A percentile compares a stretch with the other conserved stretches of the same genome.
phyloP scores from a whole-genome alignment of 2,797 vertebrate species.

The Crypturellus tataupa region DNA sequence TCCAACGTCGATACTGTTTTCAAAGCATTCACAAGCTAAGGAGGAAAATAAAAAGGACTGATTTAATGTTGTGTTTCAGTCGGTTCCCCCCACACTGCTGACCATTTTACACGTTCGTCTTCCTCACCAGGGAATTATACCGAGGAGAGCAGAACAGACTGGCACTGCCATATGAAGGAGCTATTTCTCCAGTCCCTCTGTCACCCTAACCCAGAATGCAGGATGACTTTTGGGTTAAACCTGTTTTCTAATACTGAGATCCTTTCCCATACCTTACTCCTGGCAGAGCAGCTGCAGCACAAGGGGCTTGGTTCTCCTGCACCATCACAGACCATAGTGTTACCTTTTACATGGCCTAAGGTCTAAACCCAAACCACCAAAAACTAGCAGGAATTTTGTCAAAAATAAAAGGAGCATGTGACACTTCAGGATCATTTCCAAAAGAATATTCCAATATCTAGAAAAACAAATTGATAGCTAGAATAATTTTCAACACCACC shows the following conservation, averaged over 20 bases:
- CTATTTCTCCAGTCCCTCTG: background rate
- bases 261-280: background rate
- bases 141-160: background rate
- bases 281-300: background rate
- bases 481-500: background rate
- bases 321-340: background rate
- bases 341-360: background rate
- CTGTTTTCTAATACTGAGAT: background rate
- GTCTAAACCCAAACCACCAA: background rate
- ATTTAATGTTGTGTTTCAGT: background rate
- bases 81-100: background rate
- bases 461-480: background rate
- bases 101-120: background rate
- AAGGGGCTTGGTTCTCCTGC: background rate
- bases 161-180: background rate
- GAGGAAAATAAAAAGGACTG: conserved; percentile 47
- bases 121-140: background rate
- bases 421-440: background rate
- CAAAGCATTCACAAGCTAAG: conserved; percentile 92
- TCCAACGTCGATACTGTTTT: conserved; percentile 91
- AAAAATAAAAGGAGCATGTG: background rate
- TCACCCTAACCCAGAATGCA: background rate
- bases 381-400: background rate
- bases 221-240: background rate
- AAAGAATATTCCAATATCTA: background rate